A percentile compares a stretch with the other conserved stretches of the same genome.
Conservation (phyloP, 2,888 invertebrate species). For the Cotesia congregata region DNA sequence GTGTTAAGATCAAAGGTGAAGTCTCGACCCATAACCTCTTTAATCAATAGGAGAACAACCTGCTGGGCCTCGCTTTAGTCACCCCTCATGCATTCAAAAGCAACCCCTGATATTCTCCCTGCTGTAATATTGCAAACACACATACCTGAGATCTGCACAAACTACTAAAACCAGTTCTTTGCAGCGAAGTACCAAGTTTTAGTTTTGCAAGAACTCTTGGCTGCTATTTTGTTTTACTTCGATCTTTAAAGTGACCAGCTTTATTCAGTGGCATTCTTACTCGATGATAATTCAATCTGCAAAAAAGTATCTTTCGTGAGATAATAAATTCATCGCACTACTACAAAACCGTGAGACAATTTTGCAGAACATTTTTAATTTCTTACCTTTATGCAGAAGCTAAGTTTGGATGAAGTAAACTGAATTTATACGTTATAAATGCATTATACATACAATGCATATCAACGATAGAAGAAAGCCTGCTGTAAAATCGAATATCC, state of each 20-base stretch:
- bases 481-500: too few relatives aligned
- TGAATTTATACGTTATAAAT: not conserved
- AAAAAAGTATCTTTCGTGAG: not conserved
- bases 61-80: conserved; percentile 51
- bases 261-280: conserved; percentile 59
- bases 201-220: conserved; percentile 41
- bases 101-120: conserved; percentile 40
- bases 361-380: conserved; percentile 19
- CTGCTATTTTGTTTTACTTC: conserved; percentile 27
- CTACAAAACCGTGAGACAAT: conserved; percentile 30
- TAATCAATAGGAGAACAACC: conserved; percentile 54
- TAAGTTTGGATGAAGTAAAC: not conserved
- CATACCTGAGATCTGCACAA: conserved; percentile 45
- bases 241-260: conserved; percentile 49
- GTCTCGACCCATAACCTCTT: conserved; percentile 56
- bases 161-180: conserved; percentile 58
- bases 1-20: conserved; percentile 60
- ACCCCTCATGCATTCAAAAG: conserved; percentile 25
- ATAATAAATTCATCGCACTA: not conserved
- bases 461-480: too few relatives aligned
- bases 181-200: conserved; percentile 50
- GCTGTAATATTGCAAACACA: conserved; percentile 42
- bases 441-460: not conserved
- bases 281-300: conserved; percentile 43
- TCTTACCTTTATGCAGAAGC: conserved; percentile 12